phyloP scores from a whole-genome alignment of 2,888 invertebrate genomes.

The Alcis repandata region DNA sequence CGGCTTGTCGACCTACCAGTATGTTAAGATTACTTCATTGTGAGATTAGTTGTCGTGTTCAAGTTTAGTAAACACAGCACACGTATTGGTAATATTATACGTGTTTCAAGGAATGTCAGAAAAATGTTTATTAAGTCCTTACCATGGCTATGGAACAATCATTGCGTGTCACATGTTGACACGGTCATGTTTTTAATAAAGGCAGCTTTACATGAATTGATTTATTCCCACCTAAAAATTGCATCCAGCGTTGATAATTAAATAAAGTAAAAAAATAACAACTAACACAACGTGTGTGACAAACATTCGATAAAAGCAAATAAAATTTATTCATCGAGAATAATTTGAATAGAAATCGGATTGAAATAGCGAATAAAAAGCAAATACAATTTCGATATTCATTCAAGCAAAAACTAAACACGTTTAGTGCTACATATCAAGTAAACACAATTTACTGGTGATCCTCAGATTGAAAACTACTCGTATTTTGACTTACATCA shows the following conservation, averaged over 20 bases:
- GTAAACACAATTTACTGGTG: neutral
- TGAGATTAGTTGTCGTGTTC: too few species aligned
- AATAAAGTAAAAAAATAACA: neutral
- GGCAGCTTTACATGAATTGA: too few species aligned
- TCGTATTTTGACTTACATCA: neutral
- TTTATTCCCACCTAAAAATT: neutral
- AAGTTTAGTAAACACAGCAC: too few species aligned
- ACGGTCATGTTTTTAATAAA: too few species aligned
- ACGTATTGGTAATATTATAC: too few species aligned
- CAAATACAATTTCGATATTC: slow-evolving; percentile 1
- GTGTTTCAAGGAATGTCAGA: too few species aligned
- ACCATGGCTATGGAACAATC: too few species aligned
- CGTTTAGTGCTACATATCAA: neutral
- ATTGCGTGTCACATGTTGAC: too few species aligned
- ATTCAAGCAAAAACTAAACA: slow-evolving; percentile 3
- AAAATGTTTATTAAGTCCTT: too few species aligned
- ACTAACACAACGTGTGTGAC: neutral
- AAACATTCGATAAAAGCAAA: slow-evolving; percentile 2
- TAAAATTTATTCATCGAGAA: slow-evolving; percentile 2
- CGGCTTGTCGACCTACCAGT: too few species aligned
- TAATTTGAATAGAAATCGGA: neutral
- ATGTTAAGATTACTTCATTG: too few species aligned
- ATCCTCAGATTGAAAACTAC: neutral
- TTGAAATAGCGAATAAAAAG: neutral
- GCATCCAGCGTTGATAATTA: neutral